Evolutionary conservation across 1,140 invertebrate genomes (phyloP).

Genomic region (Asbolus verrucosus): DNA sequence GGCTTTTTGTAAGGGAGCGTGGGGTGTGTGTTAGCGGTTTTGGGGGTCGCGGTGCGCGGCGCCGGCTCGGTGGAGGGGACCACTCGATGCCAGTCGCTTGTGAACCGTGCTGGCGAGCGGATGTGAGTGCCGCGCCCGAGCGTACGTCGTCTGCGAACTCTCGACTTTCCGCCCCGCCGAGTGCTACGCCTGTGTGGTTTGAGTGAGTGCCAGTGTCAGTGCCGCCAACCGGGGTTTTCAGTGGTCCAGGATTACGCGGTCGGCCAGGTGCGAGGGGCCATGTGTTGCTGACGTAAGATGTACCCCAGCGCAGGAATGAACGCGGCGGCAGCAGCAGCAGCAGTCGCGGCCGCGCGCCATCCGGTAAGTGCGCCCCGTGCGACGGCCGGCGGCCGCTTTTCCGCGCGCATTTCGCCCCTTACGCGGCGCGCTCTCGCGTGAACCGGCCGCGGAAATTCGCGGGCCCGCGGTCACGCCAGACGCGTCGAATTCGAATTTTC

Average conservation of each 20-base stretch:
- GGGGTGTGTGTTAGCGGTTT: slow-evolving; percentile 63
- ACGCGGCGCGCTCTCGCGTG: not conserved
- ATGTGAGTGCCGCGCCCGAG: slow-evolving; percentile 43
- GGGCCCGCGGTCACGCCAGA: too few relatives aligned
- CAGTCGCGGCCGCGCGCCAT: slow-evolving; percentile 71
- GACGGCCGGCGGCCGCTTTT: not conserved
- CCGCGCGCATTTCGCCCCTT: not conserved
- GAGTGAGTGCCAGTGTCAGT: slow-evolving; percentile 24
- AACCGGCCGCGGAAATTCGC: too few relatives aligned
- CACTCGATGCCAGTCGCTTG: slow-evolving; percentile 57
- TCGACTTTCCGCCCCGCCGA: too few relatives aligned
- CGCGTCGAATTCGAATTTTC: too few relatives aligned
- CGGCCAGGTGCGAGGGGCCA: slow-evolving; percentile 42
- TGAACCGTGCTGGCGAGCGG: slow-evolving; percentile 53
- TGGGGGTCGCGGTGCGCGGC: slow-evolving; percentile 46
- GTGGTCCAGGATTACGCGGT: slow-evolving; percentile 16
- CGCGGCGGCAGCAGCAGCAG: slow-evolving; percentile 71
- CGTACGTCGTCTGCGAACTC: not conserved
- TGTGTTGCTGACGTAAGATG: slow-evolving; percentile 67
- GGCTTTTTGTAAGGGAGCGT: slow-evolving; percentile 61
- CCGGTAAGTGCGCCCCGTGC: slow-evolving; percentile 65
- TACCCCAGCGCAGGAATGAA: slow-evolving; percentile 72
- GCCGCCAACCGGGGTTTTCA: too few relatives aligned
- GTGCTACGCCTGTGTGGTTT: too few relatives aligned
- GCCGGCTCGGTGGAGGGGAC: slow-evolving; percentile 42